Evolutionary conservation across 1,140 invertebrate species (phyloP), one percentile per base, ranked within the genome.

Genomic region (Leptinotarsa lineolata): DNA sequence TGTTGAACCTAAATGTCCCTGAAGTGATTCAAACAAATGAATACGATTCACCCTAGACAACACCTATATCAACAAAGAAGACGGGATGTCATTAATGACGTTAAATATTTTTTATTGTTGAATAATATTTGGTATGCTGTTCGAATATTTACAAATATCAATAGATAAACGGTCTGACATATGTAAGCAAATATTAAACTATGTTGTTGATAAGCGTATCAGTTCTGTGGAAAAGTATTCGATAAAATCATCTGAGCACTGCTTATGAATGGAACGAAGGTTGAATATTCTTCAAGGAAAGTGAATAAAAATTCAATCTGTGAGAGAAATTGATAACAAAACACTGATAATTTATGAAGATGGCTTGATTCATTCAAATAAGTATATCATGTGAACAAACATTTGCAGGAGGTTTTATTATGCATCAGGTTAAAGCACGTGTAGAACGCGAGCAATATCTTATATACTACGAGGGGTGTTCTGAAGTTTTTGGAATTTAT

Each of bases 121-220:
- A 54, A 54, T 54, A 54, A 54, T 54, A 54, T 54, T 54, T 54
- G 48, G 30, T 39, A 54, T 15, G 15, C 48, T 1, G 16, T 13
- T 54, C 48, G 6, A 18, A 54, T 18, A 54, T 54, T 54, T 54
- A 54, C 48, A 54, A 54, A 54, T 54, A 54, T 54, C 48, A 54
- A 54, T 4, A 18, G 48, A 54, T 54, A 54, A 54, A 54, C 48
- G 48, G 48, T n/a, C 48, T 54, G 48, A 54, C 48, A 54, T 54
- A 54, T 54, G 48, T 54, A 54, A 54, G 48, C n/a, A 54, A 54
- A 54, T 18, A 54, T 54, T 18, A 54, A 54, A 54, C 48, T 54
- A 54, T 54, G n/a, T 54, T 15, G 16, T 16, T 16, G 48, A 54
- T 54, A 54, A 54, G 48, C 0, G 48, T 54, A 54, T 54, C 48